Evolutionary conservation across 37 sponge, comb jelly and placozoan species (phyloP), one percentile per base, ranked within the genome.

Genomic region (Halisarca cf. caerulea): DNA sequence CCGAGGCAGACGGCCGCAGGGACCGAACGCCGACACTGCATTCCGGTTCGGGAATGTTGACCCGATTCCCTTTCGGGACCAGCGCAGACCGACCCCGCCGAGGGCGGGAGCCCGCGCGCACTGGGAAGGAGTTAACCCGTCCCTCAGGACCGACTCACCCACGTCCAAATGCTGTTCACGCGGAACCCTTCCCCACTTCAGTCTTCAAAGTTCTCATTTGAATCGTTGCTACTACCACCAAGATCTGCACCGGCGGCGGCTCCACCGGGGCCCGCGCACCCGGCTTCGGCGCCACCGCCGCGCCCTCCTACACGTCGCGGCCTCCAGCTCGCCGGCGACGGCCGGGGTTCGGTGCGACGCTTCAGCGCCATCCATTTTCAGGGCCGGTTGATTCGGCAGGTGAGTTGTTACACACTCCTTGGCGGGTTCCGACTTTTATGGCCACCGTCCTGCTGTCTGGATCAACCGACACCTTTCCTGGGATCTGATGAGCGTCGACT

Each of bases 201-300:
- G 86, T 75, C 86, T 86, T 86, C 86, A 86, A 86, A 79, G 86
- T 86, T 86, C 86, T 87, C 88, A 88, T 83, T 88, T 88, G 89
- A 88, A 88, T 88, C 83, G 71, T 88, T 88, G 89, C 89, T 88
- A 83, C 89, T 88, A 87, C 88, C 88, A 88, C 89, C 89, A 88
- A 88, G 89, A 88, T 88, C 89, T 88, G 84, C 89, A 88, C 89
- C 51, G 38, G 82, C 35, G 88, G 88, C 88, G 51, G 88, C 68
- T 87, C 38, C 47, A 87, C 88, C 82, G 78, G 79, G 88, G 88
- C 88, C 80, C 87, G 80, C 87, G 87, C 87, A 80, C 51, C 51
- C 59, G 80, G 87, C 87, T 86, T 41, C 87, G 14, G 33, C 70
- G 58, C 81, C 47, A 86, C 87, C 87, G 21, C 80, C 80, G 38